Evolutionary conservation across 2,888 invertebrate genomes (phyloP).

Genomic region (Syritta pipiens): DNA sequence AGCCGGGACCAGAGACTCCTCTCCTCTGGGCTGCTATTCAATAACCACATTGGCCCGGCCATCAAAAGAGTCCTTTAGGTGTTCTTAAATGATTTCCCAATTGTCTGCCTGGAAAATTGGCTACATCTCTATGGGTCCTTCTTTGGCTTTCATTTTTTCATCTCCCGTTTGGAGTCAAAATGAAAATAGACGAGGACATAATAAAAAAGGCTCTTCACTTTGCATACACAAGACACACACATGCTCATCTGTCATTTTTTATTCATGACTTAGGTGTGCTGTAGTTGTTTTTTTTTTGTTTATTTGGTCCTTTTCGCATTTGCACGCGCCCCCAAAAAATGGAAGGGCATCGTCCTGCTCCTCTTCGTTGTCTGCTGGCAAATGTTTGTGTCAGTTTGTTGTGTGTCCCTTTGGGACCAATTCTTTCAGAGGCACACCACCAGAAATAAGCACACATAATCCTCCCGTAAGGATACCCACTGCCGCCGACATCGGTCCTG

Average conservation of each 20-base stretch:
- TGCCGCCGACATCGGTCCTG: background rate
- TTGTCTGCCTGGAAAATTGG: slow-evolving; percentile 34
- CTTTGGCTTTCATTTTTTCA: slow-evolving; percentile 2
- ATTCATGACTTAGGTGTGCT: slow-evolving; percentile 44
- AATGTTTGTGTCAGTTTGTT: slow-evolving; percentile 33
- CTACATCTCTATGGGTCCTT: background rate
- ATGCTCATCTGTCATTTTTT: slow-evolving; percentile 37
- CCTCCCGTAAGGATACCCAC: slow-evolving; percentile 8
- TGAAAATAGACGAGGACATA: slow-evolving; percentile 28
- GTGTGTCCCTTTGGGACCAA: slow-evolving; percentile 41
- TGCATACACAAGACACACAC: slow-evolving; percentile 20
- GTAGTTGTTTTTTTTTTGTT: slow-evolving; percentile 10
- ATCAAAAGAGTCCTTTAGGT: slow-evolving; percentile 24
- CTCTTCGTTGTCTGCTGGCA: slow-evolving; percentile 3
- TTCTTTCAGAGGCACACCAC: slow-evolving; percentile 18
- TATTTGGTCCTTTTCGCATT: background rate
- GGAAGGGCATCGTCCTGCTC: background rate
- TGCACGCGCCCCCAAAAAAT: no score
- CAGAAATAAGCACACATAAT: slow-evolving; percentile 45
- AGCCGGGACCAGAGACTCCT: background rate
- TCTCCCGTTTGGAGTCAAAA: background rate
- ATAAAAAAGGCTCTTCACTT: slow-evolving; percentile 46
- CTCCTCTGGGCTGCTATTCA: no score
- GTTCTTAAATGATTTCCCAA: slow-evolving; percentile 38
- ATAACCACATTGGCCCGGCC: background rate